A percentile compares a stretch with the other conserved stretches of the same genome.
phyloP scores from a whole-genome alignment of 2,888 invertebrate species.

The Pseudococcus jackbeardsleyi region DNA sequence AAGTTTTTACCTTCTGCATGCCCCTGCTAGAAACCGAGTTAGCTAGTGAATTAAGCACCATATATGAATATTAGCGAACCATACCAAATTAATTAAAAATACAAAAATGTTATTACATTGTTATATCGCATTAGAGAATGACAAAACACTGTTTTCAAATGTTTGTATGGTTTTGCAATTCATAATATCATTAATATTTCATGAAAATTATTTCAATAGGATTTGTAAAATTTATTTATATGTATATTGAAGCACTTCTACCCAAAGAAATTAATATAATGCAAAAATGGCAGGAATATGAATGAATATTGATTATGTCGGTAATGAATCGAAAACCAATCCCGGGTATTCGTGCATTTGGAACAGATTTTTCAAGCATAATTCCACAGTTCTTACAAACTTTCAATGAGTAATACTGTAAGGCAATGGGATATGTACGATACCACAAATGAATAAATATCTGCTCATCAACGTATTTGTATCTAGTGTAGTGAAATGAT shows the following conservation, averaged over 20 bases:
- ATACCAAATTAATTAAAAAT: neutral
- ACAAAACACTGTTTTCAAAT: neutral
- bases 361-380: neutral
- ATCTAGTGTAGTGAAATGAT: neutral
- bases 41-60: neutral
- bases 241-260: neutral
- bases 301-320: neutral
- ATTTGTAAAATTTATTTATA: neutral
- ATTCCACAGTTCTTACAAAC: neutral
- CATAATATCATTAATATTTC: no score
- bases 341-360: neutral
- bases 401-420: neutral
- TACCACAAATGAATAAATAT: neutral
- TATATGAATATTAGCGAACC: neutral
- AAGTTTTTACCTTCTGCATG: no score
- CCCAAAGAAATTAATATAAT: no score
- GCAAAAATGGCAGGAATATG: neutral
- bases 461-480: no score
- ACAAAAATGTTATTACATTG: neutral
- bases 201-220: neutral
- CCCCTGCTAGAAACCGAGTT: neutral
- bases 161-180: neutral
- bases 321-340: neutral
- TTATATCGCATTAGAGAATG: neutral
- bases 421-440: neutral